These are phyloP conservation scores for Oreochromis grahami DNA, from an alignment of 2,797 vertebrate genomes.

Conservation along the genomic window DNA sequence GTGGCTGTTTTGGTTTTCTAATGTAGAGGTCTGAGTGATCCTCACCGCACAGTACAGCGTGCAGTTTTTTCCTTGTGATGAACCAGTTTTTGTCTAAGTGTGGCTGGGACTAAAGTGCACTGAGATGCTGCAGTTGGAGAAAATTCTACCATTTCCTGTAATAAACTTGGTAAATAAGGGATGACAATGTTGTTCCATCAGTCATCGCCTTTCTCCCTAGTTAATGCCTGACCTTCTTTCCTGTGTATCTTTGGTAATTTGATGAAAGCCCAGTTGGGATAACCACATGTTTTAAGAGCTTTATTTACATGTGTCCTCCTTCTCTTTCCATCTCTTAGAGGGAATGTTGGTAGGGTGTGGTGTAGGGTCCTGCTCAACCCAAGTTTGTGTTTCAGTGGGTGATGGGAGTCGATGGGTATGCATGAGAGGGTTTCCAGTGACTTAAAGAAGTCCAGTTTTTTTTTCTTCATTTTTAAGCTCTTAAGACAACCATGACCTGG, in stretches of 20 bases:
- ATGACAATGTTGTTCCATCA: not conserved
- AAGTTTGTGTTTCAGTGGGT: not conserved
- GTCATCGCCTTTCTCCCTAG: not conserved
- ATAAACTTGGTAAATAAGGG: not conserved
- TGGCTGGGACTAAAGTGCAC: not conserved
- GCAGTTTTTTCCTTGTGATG: not conserved
- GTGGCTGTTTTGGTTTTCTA: not conserved
- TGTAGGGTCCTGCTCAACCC: not conserved
- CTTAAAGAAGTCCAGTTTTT: not conserved
- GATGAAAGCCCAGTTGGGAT: not conserved
- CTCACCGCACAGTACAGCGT: not conserved
- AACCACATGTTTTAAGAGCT: not conserved
- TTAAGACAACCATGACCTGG: not conserved
- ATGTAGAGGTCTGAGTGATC: not conserved
- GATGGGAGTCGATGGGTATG: not conserved
- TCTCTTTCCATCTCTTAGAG: not conserved
- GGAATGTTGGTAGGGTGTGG: not conserved
- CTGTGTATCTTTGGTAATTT: not conserved
- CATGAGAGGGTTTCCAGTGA: fast-evolving
- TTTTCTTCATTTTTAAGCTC: not conserved
- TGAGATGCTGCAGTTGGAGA: not conserved
- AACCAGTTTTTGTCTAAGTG: not conserved
- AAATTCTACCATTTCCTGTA: not conserved
- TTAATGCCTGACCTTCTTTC: not conserved
- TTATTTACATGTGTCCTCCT: not conserved